These are phyloP conservation scores for Aethes cnicana DNA, from an alignment of 2,888 invertebrate species.

Conservation along the genomic window DNA sequence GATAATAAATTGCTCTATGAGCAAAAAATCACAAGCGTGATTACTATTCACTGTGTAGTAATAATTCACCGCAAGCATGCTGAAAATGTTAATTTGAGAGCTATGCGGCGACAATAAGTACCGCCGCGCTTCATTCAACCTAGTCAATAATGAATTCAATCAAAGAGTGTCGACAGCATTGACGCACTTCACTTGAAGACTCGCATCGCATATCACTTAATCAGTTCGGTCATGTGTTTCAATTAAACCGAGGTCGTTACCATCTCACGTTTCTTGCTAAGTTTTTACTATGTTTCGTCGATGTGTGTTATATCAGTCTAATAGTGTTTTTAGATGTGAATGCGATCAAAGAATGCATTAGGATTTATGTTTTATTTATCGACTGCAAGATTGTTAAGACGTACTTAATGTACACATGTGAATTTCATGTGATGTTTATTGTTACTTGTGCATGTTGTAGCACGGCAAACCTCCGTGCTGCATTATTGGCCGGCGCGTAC, in stretches of 20 bases:
- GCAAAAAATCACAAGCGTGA: no score
- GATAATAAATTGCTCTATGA: no score
- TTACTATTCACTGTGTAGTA: no score
- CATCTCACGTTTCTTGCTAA: conserved; percentile 29
- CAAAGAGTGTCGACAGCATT: conserved; percentile 63
- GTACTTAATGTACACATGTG: not conserved
- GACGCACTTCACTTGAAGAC: conserved; percentile 60
- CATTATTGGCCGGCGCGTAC: no score
- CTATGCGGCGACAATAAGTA: conserved; percentile 18
- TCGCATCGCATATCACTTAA: conserved; percentile 67
- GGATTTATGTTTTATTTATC: conserved; percentile 22
- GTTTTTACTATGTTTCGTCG: conserved; percentile 24
- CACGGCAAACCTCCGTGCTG: conserved; percentile 1
- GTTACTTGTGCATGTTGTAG: not conserved
- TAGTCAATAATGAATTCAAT: conserved; percentile 66
- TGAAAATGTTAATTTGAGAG: conserved; percentile 15
- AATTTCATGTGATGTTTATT: conserved; percentile 10
- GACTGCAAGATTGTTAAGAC: conserved; percentile 11
- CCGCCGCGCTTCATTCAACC: conserved; percentile 31
- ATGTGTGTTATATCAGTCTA: conserved; percentile 12
- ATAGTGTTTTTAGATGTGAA: conserved; percentile 17
- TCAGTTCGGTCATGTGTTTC: conserved; percentile 70
- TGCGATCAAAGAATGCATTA: conserved; percentile 12
- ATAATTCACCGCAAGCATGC: no score
- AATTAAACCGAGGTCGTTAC: conserved; percentile 59